Evolutionary conservation across 30 jellyfish, hydroid and myxozoan species (phyloP).

Genomic region (Aurelia sp.): DNA sequence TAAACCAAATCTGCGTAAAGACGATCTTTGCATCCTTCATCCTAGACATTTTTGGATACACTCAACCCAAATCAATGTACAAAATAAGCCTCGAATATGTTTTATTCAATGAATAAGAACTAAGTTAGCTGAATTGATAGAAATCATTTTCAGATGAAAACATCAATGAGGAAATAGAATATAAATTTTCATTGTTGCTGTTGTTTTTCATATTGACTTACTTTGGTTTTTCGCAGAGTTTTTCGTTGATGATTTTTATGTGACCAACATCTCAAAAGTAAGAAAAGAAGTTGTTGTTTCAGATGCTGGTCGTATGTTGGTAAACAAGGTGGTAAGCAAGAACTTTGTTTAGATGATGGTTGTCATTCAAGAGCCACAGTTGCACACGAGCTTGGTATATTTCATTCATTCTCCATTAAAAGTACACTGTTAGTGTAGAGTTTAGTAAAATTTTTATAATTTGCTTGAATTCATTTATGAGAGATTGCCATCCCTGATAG

Average conservation of each 20-base stretch:
- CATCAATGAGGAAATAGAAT: neutral
- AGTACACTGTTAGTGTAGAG: no score
- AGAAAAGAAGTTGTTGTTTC: neutral
- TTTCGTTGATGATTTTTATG: neutral
- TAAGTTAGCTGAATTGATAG: neutral
- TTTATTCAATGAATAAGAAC: no score
- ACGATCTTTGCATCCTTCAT: no score
- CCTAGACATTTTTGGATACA: no score
- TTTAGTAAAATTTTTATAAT: no score
- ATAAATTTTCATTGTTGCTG: neutral
- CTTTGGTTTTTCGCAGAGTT: no score
- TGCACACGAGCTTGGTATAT: slow-evolving; percentile 73
- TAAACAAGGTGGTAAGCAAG: slow-evolving; percentile 77
- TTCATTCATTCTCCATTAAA: no score
- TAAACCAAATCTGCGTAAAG: no score
- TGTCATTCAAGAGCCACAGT: slow-evolving; percentile 74
- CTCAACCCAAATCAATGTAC: neutral
- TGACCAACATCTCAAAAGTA: neutral
- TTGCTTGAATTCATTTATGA: no score
- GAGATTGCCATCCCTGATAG: no score
- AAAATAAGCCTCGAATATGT: no score
- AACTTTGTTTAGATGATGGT: slow-evolving; percentile 67
- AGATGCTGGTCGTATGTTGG: slow-evolving; percentile 83
- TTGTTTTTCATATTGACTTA: no score
- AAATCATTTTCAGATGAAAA: neutral